phyloP scores from a whole-genome alignment of 2,797 vertebrate genomes.

The Sebastes minor region DNA sequence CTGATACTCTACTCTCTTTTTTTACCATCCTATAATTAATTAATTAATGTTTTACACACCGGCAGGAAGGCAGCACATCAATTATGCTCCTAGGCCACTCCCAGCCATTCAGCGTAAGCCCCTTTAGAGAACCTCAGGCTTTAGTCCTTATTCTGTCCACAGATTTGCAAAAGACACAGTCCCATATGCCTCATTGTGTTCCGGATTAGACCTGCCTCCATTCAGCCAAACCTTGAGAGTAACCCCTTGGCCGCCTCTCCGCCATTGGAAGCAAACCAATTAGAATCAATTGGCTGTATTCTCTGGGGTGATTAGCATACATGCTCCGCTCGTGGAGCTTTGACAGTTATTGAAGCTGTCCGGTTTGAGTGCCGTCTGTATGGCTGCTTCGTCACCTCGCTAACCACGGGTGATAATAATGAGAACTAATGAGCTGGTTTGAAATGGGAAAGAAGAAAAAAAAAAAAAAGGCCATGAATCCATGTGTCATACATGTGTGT shows the following conservation, averaged over 20 bases:
- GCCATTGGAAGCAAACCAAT: conserved; percentile 73
- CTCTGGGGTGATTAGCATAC: conserved; percentile 78
- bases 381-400: conserved; percentile 50
- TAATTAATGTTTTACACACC: conserved; percentile 50
- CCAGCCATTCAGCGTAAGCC: conserved; percentile 47
- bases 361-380: conserved; percentile 53
- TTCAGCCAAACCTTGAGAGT: conserved; percentile 64
- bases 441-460: conserved; percentile 14
- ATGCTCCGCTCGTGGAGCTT: conserved; percentile 60
- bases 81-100: conserved; percentile 56
- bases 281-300: conserved; percentile 77
- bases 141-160: conserved; percentile 50
- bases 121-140: conserved; percentile 56
- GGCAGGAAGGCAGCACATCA: conserved; percentile 34
- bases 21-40: conserved; percentile 51
- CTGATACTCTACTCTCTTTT: background rate
- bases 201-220: conserved; percentile 66
- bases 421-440: conserved; percentile 63
- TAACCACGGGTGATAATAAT: conserved; percentile 55
- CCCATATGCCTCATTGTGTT: conserved; percentile 73
- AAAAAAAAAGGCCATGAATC: background rate
- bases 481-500: conserved; percentile 20
- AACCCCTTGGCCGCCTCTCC: conserved; percentile 57
- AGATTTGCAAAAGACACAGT: conserved; percentile 70
- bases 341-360: conserved; percentile 71